phyloP scores from a whole-genome alignment of 2,888 invertebrate genomes.

The Phasia obesa region DNA sequence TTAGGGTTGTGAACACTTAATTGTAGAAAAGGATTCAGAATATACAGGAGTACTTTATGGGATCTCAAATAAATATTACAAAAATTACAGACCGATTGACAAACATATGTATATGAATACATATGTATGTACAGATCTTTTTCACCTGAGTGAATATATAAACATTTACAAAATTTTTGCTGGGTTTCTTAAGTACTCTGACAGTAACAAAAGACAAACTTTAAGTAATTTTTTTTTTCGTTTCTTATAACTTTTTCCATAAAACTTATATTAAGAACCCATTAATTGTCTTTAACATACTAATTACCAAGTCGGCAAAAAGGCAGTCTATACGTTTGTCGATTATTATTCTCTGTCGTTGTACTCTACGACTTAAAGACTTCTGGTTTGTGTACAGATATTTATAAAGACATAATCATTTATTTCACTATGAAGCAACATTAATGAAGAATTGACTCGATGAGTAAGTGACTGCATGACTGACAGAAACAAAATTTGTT shows the following conservation, averaged over 20 bases:
- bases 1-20: no score
- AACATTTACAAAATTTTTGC: no score
- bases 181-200: constrained; percentile 20
- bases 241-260: constrained; percentile 25
- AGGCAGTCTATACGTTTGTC: constrained; percentile 11
- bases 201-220: constrained; percentile 29
- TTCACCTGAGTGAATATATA: no score
- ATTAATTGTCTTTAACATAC: constrained; percentile 51
- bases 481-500: constrained; percentile 34
- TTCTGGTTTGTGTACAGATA: constrained; percentile 22
- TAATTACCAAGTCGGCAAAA: constrained; percentile 41
- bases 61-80: no score
- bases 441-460: constrained; percentile 31
- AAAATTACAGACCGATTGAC: no score
- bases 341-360: background rate
- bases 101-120: no score
- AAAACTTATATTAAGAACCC: constrained; percentile 40
- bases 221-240: constrained; percentile 25
- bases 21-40: no score
- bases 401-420: constrained; percentile 23
- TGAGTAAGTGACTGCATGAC: constrained; percentile 3
- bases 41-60: no score
- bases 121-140: no score
- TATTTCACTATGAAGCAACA: background rate
- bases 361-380: constrained; percentile 11